Evolutionary conservation across 1,140 invertebrate species (phyloP).

Genomic region (Chrysopa pallens): DNA sequence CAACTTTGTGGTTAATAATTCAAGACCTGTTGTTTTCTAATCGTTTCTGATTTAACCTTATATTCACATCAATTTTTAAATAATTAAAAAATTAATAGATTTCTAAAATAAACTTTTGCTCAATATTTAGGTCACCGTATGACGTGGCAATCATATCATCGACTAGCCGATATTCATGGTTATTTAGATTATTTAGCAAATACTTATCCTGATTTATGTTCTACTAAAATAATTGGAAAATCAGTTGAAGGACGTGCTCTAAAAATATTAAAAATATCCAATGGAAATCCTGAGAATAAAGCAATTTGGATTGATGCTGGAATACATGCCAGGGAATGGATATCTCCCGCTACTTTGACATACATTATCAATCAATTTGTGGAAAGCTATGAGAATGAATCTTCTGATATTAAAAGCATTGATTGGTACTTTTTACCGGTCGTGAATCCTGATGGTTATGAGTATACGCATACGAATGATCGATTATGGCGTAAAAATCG

Average conservation of each 20-base stretch:
- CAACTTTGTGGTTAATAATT: too few species aligned
- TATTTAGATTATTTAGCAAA: slow-evolving; percentile 55
- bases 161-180: slow-evolving; percentile 47
- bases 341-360: slow-evolving; percentile 67
- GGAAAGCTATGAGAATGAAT: slow-evolving; percentile 46
- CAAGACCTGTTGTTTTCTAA: too few species aligned
- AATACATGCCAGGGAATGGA: slow-evolving; percentile 86
- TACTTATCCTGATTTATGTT: slow-evolving; percentile 50
- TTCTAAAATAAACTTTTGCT: too few species aligned
- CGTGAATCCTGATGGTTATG: slow-evolving; percentile 77
- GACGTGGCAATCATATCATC: slow-evolving; percentile 68
- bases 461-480: slow-evolving; percentile 54
- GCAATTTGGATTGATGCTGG: slow-evolving; percentile 51
- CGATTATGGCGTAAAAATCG: slow-evolving; percentile 72
- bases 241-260: slow-evolving; percentile 57
- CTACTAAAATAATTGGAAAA: slow-evolving; percentile 50
- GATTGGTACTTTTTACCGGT: slow-evolving; percentile 74
- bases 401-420: slow-evolving; percentile 47
- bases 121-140: slow-evolving; percentile 43
- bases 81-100: too few species aligned
- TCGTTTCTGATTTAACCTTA: too few species aligned
- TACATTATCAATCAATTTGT: slow-evolving; percentile 67
- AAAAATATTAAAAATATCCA: slow-evolving; percentile 48
- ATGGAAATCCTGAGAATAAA: slow-evolving; percentile 36
- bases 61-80: too few species aligned